A percentile compares a stretch with the other conserved stretches of the same genome.
Conservation (phyloP, 1,140 invertebrate species). For the Anadara kagoshimensis region DNA sequence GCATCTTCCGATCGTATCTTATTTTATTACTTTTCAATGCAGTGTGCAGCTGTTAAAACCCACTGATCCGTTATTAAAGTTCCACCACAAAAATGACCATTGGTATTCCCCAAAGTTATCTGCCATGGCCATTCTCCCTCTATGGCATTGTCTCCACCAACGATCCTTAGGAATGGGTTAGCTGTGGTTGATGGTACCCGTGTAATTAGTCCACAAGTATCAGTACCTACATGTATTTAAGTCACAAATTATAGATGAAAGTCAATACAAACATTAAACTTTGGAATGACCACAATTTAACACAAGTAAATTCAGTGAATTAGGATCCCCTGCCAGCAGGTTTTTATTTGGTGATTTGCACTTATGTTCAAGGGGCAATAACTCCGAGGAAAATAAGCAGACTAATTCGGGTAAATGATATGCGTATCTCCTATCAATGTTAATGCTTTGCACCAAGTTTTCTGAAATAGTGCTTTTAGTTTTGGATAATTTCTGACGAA, state of each 20-base stretch:
- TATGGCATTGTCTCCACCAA: slow-evolving; percentile 44
- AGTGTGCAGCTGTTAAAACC: slow-evolving; percentile 86
- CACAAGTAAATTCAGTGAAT: no score
- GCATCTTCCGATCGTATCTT: no score
- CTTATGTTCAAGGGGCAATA: no score
- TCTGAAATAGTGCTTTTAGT: no score
- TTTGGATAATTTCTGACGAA: no score
- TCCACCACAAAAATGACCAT: slow-evolving; percentile 82
- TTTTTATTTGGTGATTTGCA: no score
- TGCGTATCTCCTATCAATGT: no score
- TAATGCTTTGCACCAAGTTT: no score
- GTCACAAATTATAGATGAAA: neutral
- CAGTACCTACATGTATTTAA: neutral
- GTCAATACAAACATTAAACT: neutral
- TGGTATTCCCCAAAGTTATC: slow-evolving; percentile 50
- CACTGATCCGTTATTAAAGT: slow-evolving; percentile 83
- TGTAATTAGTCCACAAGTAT: slow-evolving; percentile 32
- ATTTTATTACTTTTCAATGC: slow-evolving; percentile 68
- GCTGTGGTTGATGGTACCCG: neutral
- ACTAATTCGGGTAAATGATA: no score
- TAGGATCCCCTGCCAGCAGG: no score
- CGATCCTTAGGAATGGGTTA: slow-evolving; percentile 23
- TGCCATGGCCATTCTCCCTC: slow-evolving; percentile 63
- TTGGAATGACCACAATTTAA: neutral
- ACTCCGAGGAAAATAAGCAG: no score